Evolutionary conservation across 1,140 invertebrate species (phyloP).

Genomic region (Drosophila varians): DNA sequence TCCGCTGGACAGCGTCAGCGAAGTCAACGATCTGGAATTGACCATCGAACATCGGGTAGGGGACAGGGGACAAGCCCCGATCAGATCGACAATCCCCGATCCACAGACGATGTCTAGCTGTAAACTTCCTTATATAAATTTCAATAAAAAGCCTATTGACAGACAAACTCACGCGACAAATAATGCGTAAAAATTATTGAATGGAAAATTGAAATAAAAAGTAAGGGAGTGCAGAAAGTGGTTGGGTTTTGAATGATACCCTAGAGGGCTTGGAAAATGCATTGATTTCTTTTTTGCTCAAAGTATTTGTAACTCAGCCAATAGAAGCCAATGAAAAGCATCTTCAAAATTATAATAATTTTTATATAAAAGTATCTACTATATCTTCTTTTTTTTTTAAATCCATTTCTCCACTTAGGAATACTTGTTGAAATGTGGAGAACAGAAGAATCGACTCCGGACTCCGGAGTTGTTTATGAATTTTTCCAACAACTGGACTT

Average conservation of each 20-base stretch:
- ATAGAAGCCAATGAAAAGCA: background rate
- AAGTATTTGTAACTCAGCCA: no score
- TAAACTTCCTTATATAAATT: constrained; percentile 76
- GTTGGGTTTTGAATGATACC: background rate
- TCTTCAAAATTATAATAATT: background rate
- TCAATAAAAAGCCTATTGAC: constrained; percentile 74
- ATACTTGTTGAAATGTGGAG: constrained; percentile 11
- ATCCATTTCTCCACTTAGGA: background rate
- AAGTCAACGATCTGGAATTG: constrained; percentile 59
- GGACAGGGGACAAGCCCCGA: constrained; percentile 1
- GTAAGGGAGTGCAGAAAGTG: background rate
- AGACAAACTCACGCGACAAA: constrained; percentile 60
- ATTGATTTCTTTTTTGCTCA: no score
- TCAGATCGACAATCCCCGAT: constrained; percentile 28
- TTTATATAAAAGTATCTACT: background rate
- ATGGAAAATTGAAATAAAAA: constrained; percentile 79
- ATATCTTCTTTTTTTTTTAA: background rate
- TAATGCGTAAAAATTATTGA: constrained; percentile 78
- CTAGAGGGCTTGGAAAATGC: no score
- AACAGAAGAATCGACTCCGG: constrained; percentile 29
- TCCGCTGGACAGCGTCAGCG: constrained; percentile 50
- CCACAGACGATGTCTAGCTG: constrained; percentile 40
- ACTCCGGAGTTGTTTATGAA: constrained; percentile 71
- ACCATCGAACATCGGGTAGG: constrained; percentile 2
- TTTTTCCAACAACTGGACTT: constrained; percentile 57